Percentiles rank a stretch among this genome's conserved stretches.
phyloP scores from a whole-genome alignment of 2,113 vertebrate genomes.

The Solea solea region DNA sequence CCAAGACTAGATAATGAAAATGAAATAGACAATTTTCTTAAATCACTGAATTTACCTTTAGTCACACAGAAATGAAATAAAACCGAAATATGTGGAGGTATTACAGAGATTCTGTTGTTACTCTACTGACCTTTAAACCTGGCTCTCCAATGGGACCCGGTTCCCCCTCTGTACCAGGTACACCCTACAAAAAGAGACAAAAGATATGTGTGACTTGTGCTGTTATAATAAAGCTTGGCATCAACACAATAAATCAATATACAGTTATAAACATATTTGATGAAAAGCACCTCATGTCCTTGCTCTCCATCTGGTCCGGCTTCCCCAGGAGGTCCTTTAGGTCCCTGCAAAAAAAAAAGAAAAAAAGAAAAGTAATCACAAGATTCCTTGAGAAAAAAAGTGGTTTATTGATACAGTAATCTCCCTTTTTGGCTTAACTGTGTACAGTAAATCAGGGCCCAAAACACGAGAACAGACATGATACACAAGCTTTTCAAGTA shows the following conservation, averaged over 20 bases:
- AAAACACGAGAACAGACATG: constrained; percentile 19
- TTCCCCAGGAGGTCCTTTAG: constrained; percentile 88
- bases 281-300: constrained; percentile 87
- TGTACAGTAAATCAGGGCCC: neutral
- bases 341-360: constrained; percentile 83
- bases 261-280: neutral
- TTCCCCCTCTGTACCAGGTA: constrained; percentile 89
- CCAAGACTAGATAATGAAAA: too few relatives aligned
- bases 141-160: constrained; percentile 88
- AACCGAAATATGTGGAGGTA: too few relatives aligned
- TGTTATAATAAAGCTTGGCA: neutral
- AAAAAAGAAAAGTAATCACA: neutral
- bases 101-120: too few relatives aligned
- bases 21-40: too few relatives aligned
- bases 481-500: constrained; percentile 15
- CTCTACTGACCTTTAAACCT: constrained; percentile 85
- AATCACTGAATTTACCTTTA: too few relatives aligned
- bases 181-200: constrained; percentile 79
- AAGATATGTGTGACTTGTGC: neutral
- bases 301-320: constrained; percentile 88
- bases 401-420: neutral
- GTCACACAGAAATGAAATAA: too few relatives aligned
- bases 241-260: neutral
- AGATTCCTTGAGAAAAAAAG: neutral
- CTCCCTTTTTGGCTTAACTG: neutral